These are phyloP conservation scores for Antrozous pallidus DNA, from an alignment of 2,797 vertebrate genomes.

Conservation along the genomic window DNA sequence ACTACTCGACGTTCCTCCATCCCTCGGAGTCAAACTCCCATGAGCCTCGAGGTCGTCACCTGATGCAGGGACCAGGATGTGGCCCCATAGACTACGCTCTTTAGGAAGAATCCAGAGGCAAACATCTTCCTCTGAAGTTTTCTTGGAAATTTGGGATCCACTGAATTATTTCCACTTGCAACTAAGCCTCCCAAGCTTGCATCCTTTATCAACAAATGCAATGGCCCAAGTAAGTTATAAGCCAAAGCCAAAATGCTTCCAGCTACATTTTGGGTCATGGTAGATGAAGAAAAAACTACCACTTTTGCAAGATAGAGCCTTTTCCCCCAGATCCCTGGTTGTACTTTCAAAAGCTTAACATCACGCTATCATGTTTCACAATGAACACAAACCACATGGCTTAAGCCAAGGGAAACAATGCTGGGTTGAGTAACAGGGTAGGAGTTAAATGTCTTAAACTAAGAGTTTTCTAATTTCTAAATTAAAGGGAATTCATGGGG, in stretches of 20 bases:
- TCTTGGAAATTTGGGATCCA: not conserved
- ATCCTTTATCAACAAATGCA: not conserved
- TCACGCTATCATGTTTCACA: slow-evolving; percentile 72
- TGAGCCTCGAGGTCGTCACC: not conserved
- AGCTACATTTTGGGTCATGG: slow-evolving; percentile 59
- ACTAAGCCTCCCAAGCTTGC: not conserved
- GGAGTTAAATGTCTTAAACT: slow-evolving; percentile 72
- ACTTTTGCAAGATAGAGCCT: not conserved
- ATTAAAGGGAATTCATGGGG: slow-evolving; percentile 37
- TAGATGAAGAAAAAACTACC: slow-evolving; percentile 35
- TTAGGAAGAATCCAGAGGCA: not conserved
- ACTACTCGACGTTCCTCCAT: not conserved
- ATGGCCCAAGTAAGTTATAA: slow-evolving; percentile 3
- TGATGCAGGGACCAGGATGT: not conserved
- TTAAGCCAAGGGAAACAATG: slow-evolving; percentile 66
- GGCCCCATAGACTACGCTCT: not conserved
- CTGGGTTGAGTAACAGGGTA: slow-evolving; percentile 73
- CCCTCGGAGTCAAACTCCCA: not conserved
- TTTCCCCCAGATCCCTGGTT: not conserved
- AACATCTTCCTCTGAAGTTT: not conserved
- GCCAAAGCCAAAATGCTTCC: slow-evolving; percentile 45
- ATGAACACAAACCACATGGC: slow-evolving; percentile 78
- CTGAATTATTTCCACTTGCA: not conserved
- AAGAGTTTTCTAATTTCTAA: slow-evolving; percentile 39
- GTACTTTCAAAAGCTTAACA: slow-evolving; percentile 35